Percentiles rank a stretch among this genome's conserved stretches.
These are phyloP conservation scores for Drosophila rellima DNA, from an alignment of 2,888 invertebrate species.

Conservation along the genomic window DNA sequence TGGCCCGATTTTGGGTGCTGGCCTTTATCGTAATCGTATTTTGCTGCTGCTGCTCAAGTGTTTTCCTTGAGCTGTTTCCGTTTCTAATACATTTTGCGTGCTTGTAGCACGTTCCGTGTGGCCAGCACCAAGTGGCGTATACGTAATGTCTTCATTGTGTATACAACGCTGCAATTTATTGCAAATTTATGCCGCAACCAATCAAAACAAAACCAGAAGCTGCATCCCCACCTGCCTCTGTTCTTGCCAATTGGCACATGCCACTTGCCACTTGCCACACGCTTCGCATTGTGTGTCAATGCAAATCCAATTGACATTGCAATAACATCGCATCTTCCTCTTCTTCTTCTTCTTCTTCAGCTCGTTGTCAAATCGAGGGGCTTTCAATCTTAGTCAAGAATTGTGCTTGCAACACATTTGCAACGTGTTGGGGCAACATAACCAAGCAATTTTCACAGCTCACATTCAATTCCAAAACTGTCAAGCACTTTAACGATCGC, in stretches of 20 bases:
- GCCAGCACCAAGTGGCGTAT: conserved; percentile 65
- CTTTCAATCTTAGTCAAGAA: conserved; percentile 58
- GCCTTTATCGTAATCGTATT: conserved; percentile 70
- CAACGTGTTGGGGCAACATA: conserved; percentile 29
- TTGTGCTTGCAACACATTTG: conserved; percentile 20
- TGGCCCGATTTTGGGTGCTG: conserved; percentile 37
- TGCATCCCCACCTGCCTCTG: conserved; percentile 20
- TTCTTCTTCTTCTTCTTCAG: neutral
- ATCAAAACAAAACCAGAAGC: conserved; percentile 62
- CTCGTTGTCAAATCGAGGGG: conserved; percentile 27
- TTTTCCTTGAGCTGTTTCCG: conserved; percentile 77
- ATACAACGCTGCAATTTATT: conserved; percentile 67
- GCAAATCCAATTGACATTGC: conserved; percentile 64
- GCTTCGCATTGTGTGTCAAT: conserved; percentile 37
- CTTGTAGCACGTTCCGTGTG: conserved; percentile 57
- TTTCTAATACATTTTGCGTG: conserved; percentile 76
- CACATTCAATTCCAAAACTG: conserved; percentile 47
- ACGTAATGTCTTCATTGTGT: conserved; percentile 79
- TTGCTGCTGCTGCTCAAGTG: conserved; percentile 69
- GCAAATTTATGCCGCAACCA: conserved; percentile 65
- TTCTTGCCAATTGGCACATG: conserved; percentile 7
- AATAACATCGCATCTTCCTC: conserved; percentile 20
- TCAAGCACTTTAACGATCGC: conserved; percentile 25
- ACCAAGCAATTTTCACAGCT: conserved; percentile 35
- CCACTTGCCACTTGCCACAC: conserved; percentile 8